Conservation (phyloP, 2,888 invertebrate species). For the Nineta flava region DNA sequence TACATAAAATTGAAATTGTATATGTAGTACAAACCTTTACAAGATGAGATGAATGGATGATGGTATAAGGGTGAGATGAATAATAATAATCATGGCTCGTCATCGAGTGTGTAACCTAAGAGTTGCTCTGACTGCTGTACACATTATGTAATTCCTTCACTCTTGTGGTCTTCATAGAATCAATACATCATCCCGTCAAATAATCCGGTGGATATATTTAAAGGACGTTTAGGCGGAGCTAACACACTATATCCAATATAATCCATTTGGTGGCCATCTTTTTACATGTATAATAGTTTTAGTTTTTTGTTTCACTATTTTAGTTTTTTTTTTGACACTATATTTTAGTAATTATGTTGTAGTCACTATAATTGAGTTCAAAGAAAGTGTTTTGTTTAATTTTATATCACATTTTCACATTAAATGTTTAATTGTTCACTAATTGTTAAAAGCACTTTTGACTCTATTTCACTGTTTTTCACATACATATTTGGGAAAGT, state of each 20-base stretch:
- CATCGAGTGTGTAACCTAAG: not conserved
- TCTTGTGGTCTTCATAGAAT: slow-evolving; percentile 22
- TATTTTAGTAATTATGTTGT: too few relatives aligned
- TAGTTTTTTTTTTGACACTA: too few relatives aligned
- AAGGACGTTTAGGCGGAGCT: slow-evolving; percentile 35
- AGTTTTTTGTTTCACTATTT: too few relatives aligned
- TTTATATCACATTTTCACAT: too few relatives aligned
- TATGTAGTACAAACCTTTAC: not conserved
- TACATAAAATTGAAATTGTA: not conserved
- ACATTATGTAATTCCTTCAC: too few relatives aligned
- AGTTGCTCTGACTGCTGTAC: not conserved
- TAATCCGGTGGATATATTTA: slow-evolving; percentile 21
- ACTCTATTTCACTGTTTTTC: too few relatives aligned
- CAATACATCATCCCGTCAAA: slow-evolving; percentile 41
- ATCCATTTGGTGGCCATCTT: slow-evolving; percentile 35
- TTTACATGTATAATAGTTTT: too few relatives aligned
- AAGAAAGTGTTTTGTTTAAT: too few relatives aligned
- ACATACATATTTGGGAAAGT: too few relatives aligned
- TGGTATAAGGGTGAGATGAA: not conserved
- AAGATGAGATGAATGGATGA: not conserved
- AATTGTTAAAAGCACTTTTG: too few relatives aligned
- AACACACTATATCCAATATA: slow-evolving; percentile 35
- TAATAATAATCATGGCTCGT: not conserved
- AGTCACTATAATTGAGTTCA: too few relatives aligned
- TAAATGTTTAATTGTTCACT: too few relatives aligned